These are phyloP conservation scores for Rhea americana DNA, from an alignment of 2,113 vertebrate species.

Conservation along the genomic window DNA sequence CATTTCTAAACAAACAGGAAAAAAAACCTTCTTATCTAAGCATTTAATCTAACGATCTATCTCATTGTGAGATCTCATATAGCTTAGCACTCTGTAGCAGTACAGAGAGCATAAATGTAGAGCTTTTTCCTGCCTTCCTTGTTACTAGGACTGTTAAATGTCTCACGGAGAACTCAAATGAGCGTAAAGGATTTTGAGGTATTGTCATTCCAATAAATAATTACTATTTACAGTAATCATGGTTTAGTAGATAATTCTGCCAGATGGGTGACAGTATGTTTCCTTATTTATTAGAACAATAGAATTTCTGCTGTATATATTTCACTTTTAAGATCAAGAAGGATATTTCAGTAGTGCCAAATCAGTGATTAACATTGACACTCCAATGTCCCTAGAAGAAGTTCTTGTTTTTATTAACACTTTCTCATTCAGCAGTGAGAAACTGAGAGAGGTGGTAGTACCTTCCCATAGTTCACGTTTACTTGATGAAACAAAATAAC, in stretches of 20 bases:
- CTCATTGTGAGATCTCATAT: neutral
- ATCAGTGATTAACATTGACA: neutral
- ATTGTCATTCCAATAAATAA: neutral
- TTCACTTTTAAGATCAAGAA: slow-evolving; percentile 7
- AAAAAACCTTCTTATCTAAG: rapidly evolving
- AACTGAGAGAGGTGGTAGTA: neutral
- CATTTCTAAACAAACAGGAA: neutral
- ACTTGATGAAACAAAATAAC: slow-evolving; percentile 64
- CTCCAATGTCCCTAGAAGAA: neutral
- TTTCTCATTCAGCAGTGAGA: neutral
- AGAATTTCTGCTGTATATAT: neutral
- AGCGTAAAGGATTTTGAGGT: neutral
- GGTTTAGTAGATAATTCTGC: neutral
- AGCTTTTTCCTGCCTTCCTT: neutral
- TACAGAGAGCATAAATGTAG: rapidly evolving
- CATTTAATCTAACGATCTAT: no score
- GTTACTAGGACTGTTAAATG: neutral
- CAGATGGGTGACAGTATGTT: neutral
- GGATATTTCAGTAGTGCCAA: neutral
- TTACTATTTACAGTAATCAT: neutral
- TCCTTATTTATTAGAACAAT: neutral
- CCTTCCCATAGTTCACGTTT: neutral
- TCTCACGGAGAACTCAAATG: neutral
- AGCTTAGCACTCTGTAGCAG: neutral
- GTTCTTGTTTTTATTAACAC: slow-evolving; percentile 33